These are phyloP conservation scores for Brachionus sp. DNA, from an alignment of 1,140 invertebrate species.

Conservation along the genomic window DNA sequence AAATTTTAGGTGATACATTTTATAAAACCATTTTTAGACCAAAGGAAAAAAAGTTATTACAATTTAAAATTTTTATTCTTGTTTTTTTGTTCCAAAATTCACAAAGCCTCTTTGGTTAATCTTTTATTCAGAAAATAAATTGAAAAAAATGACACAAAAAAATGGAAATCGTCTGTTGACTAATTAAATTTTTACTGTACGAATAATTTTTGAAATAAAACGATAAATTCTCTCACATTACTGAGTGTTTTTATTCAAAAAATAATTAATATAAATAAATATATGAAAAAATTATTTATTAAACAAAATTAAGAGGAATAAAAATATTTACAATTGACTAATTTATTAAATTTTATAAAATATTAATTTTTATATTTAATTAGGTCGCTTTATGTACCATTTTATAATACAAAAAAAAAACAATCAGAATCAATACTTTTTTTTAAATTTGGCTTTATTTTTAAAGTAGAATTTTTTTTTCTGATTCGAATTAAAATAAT, in stretches of 20 bases:
- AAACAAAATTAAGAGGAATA: neutral
- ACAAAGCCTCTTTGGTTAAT: too few relatives aligned
- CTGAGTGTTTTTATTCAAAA: neutral
- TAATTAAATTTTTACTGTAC: too few relatives aligned
- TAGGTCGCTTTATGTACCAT: neutral
- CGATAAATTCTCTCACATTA: too few relatives aligned
- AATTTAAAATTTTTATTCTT: too few relatives aligned
- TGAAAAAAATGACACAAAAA: too few relatives aligned
- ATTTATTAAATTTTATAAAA: neutral
- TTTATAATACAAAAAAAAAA: neutral
- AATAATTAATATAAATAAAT: neutral
- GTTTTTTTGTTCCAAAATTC: too few relatives aligned
- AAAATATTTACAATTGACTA: neutral
- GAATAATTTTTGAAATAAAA: too few relatives aligned
- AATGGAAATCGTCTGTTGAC: too few relatives aligned
- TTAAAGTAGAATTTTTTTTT: slow-evolving; percentile 37
- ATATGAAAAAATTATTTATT: neutral
- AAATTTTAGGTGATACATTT: too few relatives aligned
- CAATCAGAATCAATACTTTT: neutral
- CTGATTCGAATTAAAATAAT: neutral
- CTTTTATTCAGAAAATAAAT: too few relatives aligned
- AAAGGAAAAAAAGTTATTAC: too few relatives aligned
- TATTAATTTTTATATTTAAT: neutral
- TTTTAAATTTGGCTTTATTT: slow-evolving; percentile 29
- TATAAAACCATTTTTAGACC: too few relatives aligned